These are phyloP conservation scores for Saimiri boliviensis DNA, from an alignment of 2,113 vertebrate genomes.

Conservation along the genomic window DNA sequence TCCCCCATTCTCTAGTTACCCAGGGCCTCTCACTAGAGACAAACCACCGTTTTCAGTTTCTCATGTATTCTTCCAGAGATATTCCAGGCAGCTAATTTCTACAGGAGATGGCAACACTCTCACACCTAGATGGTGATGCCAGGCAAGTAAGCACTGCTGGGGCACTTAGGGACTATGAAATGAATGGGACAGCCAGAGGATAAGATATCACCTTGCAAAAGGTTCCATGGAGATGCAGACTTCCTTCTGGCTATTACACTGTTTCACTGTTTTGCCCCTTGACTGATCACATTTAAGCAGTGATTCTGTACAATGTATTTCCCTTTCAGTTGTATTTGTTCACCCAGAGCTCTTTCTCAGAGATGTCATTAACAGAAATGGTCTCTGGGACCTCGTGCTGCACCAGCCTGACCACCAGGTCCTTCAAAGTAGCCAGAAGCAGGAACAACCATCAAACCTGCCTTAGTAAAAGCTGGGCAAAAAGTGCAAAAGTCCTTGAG, in stretches of 20 bases:
- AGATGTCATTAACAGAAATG: constrained; percentile 5
- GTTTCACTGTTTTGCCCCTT: not conserved
- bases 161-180: not conserved
- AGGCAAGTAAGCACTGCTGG: constrained; percentile 13
- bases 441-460: constrained; percentile 6
- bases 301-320: constrained; percentile 41
- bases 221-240: not conserved
- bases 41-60: not conserved
- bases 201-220: not conserved
- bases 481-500: not conserved
- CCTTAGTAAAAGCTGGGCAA: not conserved
- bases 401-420: not conserved
- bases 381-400: not conserved
- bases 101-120: not conserved
- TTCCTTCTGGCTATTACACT: not conserved
- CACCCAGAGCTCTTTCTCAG: not conserved
- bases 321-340: not conserved
- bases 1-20: not conserved
- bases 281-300: constrained; percentile 34
- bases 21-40: not conserved
- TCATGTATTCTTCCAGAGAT: not conserved
- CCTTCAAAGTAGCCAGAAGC: not conserved
- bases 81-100: constrained; percentile 15
- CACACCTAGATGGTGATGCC: not conserved
- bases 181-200: not conserved